phyloP scores from a whole-genome alignment of 2,797 vertebrate species.

The Chelon labrosus region DNA sequence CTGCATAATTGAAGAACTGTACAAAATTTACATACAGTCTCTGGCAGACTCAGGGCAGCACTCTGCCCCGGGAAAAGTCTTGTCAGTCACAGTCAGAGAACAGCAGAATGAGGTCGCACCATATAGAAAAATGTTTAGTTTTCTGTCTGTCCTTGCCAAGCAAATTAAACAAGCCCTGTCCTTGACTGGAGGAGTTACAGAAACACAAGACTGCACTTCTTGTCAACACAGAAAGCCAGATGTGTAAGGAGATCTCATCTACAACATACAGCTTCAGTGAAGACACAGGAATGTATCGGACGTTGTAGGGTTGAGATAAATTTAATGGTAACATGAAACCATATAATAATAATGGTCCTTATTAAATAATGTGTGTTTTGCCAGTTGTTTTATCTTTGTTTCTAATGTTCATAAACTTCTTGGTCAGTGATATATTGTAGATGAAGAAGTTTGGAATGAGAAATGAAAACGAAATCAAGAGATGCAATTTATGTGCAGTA shows the following conservation, averaged over 20 bases:
- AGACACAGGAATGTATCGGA: conserved; percentile 54
- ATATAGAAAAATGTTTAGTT: conserved; percentile 53
- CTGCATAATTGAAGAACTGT: conserved; percentile 39
- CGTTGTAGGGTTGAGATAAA: conserved; percentile 35
- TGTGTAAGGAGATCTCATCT: conserved; percentile 57
- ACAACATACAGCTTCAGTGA: conserved; percentile 46
- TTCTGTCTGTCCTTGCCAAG: conserved; percentile 69
- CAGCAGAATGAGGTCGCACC: conserved; percentile 56
- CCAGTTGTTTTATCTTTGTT: too few relatives aligned
- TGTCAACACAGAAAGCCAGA: conserved; percentile 66
- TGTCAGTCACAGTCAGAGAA: conserved; percentile 65
- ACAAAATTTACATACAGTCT: conserved; percentile 46
- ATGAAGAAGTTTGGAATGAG: conserved; percentile 17
- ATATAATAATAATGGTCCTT: conserved; percentile 11
- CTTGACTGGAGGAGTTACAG: conserved; percentile 69
- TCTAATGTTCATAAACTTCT: not conserved
- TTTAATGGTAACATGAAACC: conserved; percentile 44
- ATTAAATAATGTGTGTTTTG: conserved; percentile 13
- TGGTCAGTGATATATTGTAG: not conserved
- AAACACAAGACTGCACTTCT: conserved; percentile 62
- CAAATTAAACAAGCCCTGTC: conserved; percentile 73
- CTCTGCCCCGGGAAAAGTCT: conserved; percentile 62
- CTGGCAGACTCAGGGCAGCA: conserved; percentile 42
- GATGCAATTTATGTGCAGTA: not conserved
- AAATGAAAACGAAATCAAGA: conserved; percentile 26